Evolutionary conservation across 1,140 invertebrate genomes (phyloP).

Genomic region (Himalopsyche phryganea): DNA sequence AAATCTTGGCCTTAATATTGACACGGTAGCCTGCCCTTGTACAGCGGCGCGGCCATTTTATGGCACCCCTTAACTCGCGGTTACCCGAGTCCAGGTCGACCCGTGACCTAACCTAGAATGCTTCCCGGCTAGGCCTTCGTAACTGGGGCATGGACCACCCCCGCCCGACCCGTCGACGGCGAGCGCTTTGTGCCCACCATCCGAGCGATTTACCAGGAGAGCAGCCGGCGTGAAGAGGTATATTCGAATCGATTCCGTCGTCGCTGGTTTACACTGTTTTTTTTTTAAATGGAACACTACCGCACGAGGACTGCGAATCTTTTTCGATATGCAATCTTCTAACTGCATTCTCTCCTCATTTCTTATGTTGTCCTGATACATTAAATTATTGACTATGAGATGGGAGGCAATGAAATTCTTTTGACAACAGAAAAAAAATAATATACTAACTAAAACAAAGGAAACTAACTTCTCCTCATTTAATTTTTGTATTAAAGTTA

Average conservation of each 20-base stretch:
- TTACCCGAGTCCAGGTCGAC: conserved; percentile 6
- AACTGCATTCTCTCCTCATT: too few relatives aligned
- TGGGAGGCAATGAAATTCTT: too few relatives aligned
- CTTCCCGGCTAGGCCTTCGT: background rate
- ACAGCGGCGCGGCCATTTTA: conserved; percentile 11
- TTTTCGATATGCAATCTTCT: too few relatives aligned
- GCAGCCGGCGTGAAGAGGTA: conserved; percentile 2
- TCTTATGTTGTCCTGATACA: too few relatives aligned
- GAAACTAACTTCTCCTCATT: too few relatives aligned
- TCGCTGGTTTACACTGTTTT: background rate
- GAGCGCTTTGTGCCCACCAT: background rate
- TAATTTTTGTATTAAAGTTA: too few relatives aligned
- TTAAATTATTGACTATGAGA: too few relatives aligned
- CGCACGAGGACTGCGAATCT: too few relatives aligned
- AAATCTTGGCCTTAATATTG: conserved; percentile 25
- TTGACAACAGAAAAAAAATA: too few relatives aligned
- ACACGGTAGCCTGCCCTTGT: conserved; percentile 32
- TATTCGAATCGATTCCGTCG: conserved; percentile 17
- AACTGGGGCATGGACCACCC: conserved; percentile 14
- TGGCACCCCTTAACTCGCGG: conserved; percentile 10
- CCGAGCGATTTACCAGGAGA: conserved; percentile 6
- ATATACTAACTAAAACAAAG: too few relatives aligned
- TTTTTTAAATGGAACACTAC: too few relatives aligned
- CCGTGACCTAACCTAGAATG: conserved; percentile 31
- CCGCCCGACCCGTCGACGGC: too few relatives aligned